Evolutionary conservation across 2,797 vertebrate species (phyloP).

Genomic region (Hydrocynus forskahlii): DNA sequence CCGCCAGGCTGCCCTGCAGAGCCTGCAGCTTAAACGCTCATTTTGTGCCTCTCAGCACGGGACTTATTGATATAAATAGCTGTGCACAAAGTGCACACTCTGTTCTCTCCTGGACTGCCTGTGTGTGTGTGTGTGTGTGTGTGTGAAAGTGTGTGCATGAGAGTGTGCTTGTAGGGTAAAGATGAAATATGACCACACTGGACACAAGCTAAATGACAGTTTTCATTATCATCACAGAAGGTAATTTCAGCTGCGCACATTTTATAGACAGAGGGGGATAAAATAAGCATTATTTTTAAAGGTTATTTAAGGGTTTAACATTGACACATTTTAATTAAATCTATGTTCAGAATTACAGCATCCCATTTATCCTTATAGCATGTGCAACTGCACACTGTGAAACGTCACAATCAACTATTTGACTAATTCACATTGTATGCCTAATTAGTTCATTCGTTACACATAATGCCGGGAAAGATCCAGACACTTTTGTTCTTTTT

Average conservation of each 20-base stretch:
- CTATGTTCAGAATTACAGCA: constrained; percentile 6
- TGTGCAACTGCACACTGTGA: neutral
- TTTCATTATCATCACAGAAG: constrained; percentile 78
- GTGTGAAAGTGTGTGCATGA: constrained; percentile 40
- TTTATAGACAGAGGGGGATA: constrained; percentile 69
- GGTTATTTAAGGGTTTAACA: constrained; percentile 52
- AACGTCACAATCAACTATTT: neutral
- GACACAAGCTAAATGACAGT: constrained; percentile 82
- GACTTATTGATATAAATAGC: constrained; percentile 90
- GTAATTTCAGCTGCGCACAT: constrained; percentile 68
- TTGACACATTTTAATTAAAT: constrained; percentile 64
- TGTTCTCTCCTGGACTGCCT: constrained; percentile 81
- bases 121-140: constrained; percentile 61
- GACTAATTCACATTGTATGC: neutral
- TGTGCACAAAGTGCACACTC: constrained; percentile 86
- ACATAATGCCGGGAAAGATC: neutral
- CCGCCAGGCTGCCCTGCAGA: constrained; percentile 49
- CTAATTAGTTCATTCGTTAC: neutral
- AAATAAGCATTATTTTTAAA: constrained; percentile 72
- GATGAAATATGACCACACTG: constrained; percentile 84
- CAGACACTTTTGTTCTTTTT: no score
- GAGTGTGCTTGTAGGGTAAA: constrained; percentile 67
- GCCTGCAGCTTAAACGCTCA: constrained; percentile 81
- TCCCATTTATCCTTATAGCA: constrained; percentile 59
- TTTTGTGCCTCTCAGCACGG: constrained; percentile 88